Evolutionary conservation across 2,797 vertebrate species (phyloP).

Genomic region (Phylloscopus collybita): DNA sequence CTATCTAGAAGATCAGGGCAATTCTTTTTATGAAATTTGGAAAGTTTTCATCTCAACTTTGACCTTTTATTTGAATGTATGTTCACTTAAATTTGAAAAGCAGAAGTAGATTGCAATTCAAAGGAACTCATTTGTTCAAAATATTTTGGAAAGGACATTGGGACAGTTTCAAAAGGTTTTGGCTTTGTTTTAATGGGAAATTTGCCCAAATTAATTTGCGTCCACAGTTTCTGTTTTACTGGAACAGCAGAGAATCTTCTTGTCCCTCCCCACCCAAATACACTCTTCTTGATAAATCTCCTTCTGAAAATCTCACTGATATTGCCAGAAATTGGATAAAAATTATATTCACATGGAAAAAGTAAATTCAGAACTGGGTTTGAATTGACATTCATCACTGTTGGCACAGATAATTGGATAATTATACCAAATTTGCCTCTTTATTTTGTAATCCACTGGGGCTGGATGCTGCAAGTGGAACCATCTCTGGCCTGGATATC

Average conservation of each 20-base stretch:
- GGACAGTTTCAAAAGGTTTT: conserved; percentile 15
- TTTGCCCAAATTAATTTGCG: conserved; percentile 47
- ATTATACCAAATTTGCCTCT: neutral
- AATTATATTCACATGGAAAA: neutral
- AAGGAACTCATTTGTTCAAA: conserved; percentile 9
- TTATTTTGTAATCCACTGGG: neutral
- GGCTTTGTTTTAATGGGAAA: conserved; percentile 47
- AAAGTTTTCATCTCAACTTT: neutral
- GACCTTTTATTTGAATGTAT: conserved; percentile 22
- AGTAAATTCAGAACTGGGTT: neutral
- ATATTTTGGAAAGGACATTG: conserved; percentile 23
- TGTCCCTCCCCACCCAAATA: neutral
- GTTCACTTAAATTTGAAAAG: conserved; percentile 4
- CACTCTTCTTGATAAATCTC: neutral
- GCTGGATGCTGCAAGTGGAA: neutral
- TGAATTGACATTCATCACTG: neutral
- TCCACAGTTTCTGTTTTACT: conserved; percentile 3
- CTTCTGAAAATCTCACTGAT: neutral
- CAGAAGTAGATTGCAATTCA: conserved; percentile 10
- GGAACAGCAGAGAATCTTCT: conserved; percentile 32
- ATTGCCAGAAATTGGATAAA: neutral
- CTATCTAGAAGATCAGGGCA: neutral
- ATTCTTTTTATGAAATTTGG: neutral
- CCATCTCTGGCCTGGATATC: neutral
- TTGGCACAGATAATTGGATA: neutral